Base-by-base conservation (phyloP, 1,140 invertebrate genomes). In the Zaprionus vittiger region DNA sequence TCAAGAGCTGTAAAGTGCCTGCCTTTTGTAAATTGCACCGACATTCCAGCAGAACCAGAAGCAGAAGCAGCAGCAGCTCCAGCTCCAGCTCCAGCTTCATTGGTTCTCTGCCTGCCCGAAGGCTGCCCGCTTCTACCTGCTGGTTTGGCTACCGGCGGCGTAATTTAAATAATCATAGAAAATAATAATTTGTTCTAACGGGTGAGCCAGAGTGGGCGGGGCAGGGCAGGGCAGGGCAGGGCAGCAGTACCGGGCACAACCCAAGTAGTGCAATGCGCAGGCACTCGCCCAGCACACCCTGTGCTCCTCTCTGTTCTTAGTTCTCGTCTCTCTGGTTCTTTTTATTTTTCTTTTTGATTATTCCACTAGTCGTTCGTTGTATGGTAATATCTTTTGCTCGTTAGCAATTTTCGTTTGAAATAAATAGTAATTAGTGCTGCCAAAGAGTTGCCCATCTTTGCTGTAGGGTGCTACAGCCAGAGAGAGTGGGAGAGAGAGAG, bases 121-220 rank as follows among this genome's bases (percentile, higher is more conserved):
- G 67, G 56, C 57, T 34, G 49, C 2, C 15, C 41, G 2, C 26
- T 63, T 37, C 55, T 44, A 38, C 62, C 59, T 66, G 54, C 62
- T 70, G 63, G 76, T 69, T 66, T 67, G 59, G 52, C 71, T 66
- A 73, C 67, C 62, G 54, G 70, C 71, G 84, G 84, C 85, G 79
- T 85, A 89, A 89, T 89, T 89, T 89, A 89, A 89, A 89, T 89
- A 89, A 89, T 89, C 85, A 81, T 89, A 90, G 90, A 89, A 89
- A 89, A 89, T 89, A 89, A 90, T 89, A 89, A 89, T 89, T 89
- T 83, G 59, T 76, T 90, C 81, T 90, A 85, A 73, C 52, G 49
- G 52, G n/a, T n/a, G 52, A 47, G 26, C n/a, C 15, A n/a, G 24
- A 3, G 12, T 28, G 26, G n/a, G n/a, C n/a, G n/a, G 26, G 26